Percentiles rank a stretch among this genome's conserved stretches.
These are phyloP conservation scores for Himalopsyche tibetana DNA, from an alignment of 2,888 invertebrate genomes.

Conservation along the genomic window DNA sequence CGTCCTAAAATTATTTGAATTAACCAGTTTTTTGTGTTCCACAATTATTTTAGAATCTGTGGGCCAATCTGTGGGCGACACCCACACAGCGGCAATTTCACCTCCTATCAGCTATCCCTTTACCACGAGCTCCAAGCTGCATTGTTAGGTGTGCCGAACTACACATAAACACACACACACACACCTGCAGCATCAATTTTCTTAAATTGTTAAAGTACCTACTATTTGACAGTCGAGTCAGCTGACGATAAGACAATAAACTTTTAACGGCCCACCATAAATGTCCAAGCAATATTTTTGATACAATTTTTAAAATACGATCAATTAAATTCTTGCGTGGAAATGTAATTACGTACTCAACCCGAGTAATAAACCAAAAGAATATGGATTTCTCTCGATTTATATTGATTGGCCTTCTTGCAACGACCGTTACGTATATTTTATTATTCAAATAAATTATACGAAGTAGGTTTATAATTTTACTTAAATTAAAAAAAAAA, in stretches of 20 bases:
- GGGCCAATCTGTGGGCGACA: slow-evolving; percentile 1
- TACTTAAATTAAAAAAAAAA: no score
- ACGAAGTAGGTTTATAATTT: no score
- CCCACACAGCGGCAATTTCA: slow-evolving; percentile 34
- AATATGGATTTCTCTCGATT: no score
- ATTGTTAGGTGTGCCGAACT: slow-evolving; percentile 33
- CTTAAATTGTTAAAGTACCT: background rate
- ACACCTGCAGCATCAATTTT: slow-evolving; percentile 11
- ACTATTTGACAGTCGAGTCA: slow-evolving; percentile 7
- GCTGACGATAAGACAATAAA: slow-evolving; percentile 17
- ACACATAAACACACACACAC: background rate
- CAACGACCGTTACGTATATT: no score
- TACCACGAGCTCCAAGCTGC: slow-evolving; percentile 6
- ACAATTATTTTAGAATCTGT: slow-evolving; percentile 6
- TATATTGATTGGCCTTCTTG: no score
- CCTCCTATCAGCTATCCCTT: background rate
- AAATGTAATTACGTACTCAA: no score
- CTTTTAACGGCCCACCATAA: background rate
- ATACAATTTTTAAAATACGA: no score
- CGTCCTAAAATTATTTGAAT: no score
- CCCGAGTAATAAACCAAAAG: no score
- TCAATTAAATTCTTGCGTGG: no score
- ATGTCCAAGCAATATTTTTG: no score
- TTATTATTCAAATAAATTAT: no score
- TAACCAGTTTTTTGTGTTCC: background rate